These are phyloP conservation scores for Agrochola lychnidis DNA, from an alignment of 2,888 invertebrate species.

Conservation along the genomic window DNA sequence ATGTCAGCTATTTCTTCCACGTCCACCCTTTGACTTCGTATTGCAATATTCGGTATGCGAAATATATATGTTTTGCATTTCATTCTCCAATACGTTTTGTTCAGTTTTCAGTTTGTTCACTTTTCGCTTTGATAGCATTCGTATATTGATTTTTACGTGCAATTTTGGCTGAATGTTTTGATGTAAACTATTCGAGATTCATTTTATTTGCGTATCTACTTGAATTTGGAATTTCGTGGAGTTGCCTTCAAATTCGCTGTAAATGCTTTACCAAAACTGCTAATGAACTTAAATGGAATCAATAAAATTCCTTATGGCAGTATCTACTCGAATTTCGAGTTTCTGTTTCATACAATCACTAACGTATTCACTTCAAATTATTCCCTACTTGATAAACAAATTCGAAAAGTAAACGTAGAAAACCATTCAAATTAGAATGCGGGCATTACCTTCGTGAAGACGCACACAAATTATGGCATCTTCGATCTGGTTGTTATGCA, in stretches of 20 bases:
- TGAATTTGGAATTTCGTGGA: too few species aligned
- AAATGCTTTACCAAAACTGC: background rate
- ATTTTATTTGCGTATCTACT: background rate
- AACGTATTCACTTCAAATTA: conserved; percentile 1
- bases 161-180: conserved; percentile 14
- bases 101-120: conserved; percentile 15
- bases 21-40: conserved; percentile 17
- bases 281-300: background rate
- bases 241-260: too few species aligned
- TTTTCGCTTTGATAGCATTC: conserved; percentile 15
- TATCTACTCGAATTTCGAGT: background rate
- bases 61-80: conserved; percentile 13
- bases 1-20: background rate
- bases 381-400: conserved; percentile 19
- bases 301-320: background rate
- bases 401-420: conserved; percentile 34
- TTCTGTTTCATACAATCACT: background rate
- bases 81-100: conserved; percentile 6
- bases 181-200: background rate
- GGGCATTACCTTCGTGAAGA: conserved; percentile 62
- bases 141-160: conserved; percentile 27
- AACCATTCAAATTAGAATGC: conserved; percentile 60
- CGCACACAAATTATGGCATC: conserved; percentile 70
- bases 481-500: conserved; percentile 74
- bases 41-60: conserved; percentile 17